Base-by-base conservation (phyloP, 2,888 invertebrate species). In the Eupithecia insigniata region DNA sequence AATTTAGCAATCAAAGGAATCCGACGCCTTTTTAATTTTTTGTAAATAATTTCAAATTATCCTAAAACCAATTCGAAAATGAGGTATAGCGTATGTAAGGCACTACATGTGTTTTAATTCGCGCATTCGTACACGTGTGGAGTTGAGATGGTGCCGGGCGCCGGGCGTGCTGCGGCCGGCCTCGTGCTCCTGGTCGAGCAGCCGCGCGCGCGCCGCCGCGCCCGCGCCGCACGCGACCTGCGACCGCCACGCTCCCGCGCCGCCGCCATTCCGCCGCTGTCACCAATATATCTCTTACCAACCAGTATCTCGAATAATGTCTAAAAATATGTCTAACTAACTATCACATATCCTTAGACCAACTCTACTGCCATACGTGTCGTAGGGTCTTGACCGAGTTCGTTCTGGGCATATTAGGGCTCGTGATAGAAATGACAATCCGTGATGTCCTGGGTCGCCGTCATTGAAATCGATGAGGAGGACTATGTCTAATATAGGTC, bases 151-250 rank as follows among this genome's bases (percentile, higher is more conserved):
- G 74, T 86, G 87, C 70, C 87, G 84, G 77, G 89, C 89, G 85
- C 92, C 91, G 76, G 94, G 94, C 87, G 94, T 94, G 90, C 93
- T 93, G 87, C 93, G 91, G 79, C 94, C 94, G 83, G 90, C 90
- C 87, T 92, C 93, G 83, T 89, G 92, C 89, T 94, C 94, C 83
- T 89, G 89, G 82, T 94, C 94, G 80, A 95, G 90, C 78, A 94
- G 92, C 26, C 92, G 90, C 80, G 94, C 92, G 73, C 92, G 90
- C 82, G 89, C 89, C 79, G 89, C 87, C 67, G 82, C 82, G 32
- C 76, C 78, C 76, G 80, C 77, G 73, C 71, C 78, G 71, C 78
- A 83, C 77, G 79, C 81, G 78, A 68, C 79, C 64, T 77, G 72
- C 78, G 76, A 76, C 72, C 78, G 73, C 79, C 76, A 68, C 77